A percentile compares a stretch with the other conserved stretches of the same genome.
Conservation (phyloP, 2,888 invertebrate genomes). For the Thymelicus acteon region DNA sequence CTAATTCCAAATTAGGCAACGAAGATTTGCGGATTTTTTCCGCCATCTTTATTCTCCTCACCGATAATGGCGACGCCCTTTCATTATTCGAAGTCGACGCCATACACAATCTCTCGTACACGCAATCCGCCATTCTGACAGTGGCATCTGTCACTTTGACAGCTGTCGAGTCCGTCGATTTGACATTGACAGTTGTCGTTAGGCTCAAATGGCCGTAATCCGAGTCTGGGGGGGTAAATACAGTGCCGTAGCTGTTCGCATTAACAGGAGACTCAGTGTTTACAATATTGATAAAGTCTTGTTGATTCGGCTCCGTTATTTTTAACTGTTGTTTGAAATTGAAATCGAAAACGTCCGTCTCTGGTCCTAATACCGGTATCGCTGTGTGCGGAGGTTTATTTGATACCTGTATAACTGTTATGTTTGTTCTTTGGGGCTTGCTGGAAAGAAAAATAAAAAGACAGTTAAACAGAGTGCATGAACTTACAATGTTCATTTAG, state of each 20-base stretch:
- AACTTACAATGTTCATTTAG: no score
- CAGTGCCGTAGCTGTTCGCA: conserved; percentile 65
- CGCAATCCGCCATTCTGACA: conserved; percentile 47
- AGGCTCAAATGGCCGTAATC: conserved; percentile 77
- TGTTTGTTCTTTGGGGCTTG: conserved; percentile 68
- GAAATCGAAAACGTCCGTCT: conserved; percentile 68
- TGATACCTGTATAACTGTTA: conserved; percentile 86
- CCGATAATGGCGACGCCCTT: conserved; percentile 56
- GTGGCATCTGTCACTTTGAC: conserved; percentile 46
- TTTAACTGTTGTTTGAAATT: conserved; percentile 60
- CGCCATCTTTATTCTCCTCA: conserved; percentile 56
- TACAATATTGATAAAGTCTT: conserved; percentile 70
- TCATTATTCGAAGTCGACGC: conserved; percentile 66
- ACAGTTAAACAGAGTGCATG: no score
- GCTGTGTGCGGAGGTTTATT: conserved; percentile 79
- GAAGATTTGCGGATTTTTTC: conserved; percentile 71
- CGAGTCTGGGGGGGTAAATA: conserved; percentile 58
- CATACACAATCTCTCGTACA: conserved; percentile 72
- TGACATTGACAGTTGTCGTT: conserved; percentile 70
- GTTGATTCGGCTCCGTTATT: conserved; percentile 45
- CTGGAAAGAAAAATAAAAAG: conserved; percentile 49
- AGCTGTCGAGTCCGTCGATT: conserved; percentile 46
- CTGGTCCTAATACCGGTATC: conserved; percentile 67
- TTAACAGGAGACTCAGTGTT: conserved; percentile 60
- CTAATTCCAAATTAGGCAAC: conserved; percentile 66